Conservation (phyloP, 2,797 vertebrate species). For the Corythornis leucogaster region DNA sequence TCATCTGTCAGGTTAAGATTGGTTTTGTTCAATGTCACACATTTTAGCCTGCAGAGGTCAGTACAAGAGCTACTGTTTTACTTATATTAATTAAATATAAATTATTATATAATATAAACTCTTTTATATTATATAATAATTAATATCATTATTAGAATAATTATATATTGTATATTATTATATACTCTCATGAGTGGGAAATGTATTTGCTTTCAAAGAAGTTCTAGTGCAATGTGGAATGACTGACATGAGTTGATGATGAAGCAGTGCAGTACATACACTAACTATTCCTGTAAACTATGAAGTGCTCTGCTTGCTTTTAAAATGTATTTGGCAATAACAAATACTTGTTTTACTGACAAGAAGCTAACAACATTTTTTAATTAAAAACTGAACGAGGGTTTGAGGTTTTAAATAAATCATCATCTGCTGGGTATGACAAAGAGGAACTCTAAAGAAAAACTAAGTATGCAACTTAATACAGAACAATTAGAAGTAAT, state of each 20-base stretch:
- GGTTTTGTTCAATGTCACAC: not conserved
- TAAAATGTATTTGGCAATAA: slow-evolving; percentile 50
- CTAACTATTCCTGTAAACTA: not conserved
- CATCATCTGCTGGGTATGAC: not conserved
- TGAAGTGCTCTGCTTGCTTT: not conserved
- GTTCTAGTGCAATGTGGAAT: not conserved
- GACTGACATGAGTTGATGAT: slow-evolving; percentile 8
- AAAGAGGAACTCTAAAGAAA: slow-evolving; percentile 19
- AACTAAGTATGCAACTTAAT: slow-evolving; percentile 22
- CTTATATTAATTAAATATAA: not conserved
- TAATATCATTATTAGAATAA: not conserved
- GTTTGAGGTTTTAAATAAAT: slow-evolving; percentile 56
- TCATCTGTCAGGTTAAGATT: not conserved
- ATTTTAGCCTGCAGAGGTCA: not conserved
- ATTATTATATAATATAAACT: too few species aligned
- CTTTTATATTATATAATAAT: too few species aligned
- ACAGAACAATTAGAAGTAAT: slow-evolving; percentile 25
- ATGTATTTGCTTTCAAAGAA: slow-evolving; percentile 31
- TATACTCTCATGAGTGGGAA: not conserved
- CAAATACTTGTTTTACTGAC: slow-evolving; percentile 62
- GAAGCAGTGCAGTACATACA: not conserved
- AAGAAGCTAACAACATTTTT: slow-evolving; percentile 49
- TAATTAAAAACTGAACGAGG: slow-evolving; percentile 55
- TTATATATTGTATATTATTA: too few species aligned
- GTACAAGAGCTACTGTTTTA: not conserved